phyloP scores from a whole-genome alignment of 2,797 vertebrate genomes.

The Myotis myotis region DNA sequence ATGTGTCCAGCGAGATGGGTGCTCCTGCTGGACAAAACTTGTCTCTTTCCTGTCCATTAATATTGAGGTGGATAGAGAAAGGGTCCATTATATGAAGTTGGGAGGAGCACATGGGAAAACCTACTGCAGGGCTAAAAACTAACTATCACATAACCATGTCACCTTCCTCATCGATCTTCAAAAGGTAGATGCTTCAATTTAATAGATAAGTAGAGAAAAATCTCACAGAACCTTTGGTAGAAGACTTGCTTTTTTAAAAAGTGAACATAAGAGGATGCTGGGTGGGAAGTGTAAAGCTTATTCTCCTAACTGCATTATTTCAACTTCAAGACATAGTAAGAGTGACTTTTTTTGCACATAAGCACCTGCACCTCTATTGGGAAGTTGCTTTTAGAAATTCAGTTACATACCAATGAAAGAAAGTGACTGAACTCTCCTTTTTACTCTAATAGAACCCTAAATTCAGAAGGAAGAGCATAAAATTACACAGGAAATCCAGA shows the following conservation, averaged over 20 bases:
- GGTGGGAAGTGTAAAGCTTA: neutral
- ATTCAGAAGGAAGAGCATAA: neutral
- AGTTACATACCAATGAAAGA: neutral
- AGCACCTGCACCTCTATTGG: neutral
- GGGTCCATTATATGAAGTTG: neutral
- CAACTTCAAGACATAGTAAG: neutral
- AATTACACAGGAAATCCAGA: conserved; percentile 39
- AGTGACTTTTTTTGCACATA: neutral
- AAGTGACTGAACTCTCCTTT: neutral
- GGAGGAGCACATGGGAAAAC: neutral
- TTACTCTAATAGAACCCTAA: neutral
- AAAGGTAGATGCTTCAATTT: neutral
- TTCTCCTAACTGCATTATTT: neutral
- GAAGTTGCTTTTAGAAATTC: neutral
- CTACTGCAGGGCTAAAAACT: neutral
- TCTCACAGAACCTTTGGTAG: neutral
- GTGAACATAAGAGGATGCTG: neutral
- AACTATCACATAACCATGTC: neutral
- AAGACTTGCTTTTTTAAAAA: neutral
- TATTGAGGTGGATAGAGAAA: neutral
- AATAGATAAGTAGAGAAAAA: neutral
- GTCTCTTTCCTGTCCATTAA: neutral
- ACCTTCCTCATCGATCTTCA: neutral
- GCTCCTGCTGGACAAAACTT: neutral
- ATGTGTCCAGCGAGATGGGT: neutral